Evolutionary conservation across 2,797 vertebrate species (phyloP).

Genomic region (Pangasius macronema): DNA sequence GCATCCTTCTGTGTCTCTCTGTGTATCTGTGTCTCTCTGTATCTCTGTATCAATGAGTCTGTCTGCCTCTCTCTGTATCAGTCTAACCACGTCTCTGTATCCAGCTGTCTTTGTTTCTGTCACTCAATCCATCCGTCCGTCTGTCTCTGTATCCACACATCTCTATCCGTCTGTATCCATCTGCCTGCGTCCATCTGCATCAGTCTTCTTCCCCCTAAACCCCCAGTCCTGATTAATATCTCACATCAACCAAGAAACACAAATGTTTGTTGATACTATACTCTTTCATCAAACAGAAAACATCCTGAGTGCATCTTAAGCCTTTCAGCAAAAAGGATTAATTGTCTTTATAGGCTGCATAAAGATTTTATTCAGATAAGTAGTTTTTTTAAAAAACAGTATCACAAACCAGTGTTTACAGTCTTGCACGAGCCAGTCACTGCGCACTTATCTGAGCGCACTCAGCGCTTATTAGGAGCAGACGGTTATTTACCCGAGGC

Average conservation of each 20-base stretch:
- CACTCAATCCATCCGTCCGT: background rate
- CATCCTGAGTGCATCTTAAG: background rate
- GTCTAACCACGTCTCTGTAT: background rate
- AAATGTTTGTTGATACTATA: background rate
- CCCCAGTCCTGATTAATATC: background rate
- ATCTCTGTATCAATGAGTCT: background rate
- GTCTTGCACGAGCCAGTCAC: background rate
- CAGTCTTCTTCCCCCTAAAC: background rate
- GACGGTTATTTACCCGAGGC: constrained; percentile 78
- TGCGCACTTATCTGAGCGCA: background rate
- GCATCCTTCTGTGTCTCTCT: background rate
- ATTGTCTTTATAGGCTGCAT: no score
- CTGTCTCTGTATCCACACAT: no score
- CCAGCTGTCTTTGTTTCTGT: background rate
- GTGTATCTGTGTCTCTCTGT: background rate
- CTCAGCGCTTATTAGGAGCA: background rate
- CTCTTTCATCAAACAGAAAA: background rate
- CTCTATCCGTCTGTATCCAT: background rate
- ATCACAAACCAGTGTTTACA: background rate
- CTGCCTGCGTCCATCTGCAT: background rate
- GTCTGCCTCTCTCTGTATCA: background rate
- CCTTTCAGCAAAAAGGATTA: background rate
- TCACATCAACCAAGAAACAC: background rate
- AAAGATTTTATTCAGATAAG: background rate
- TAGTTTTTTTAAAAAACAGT: background rate